A percentile compares a stretch with the other conserved stretches of the same genome.
Evolutionary conservation across 2,888 invertebrate genomes (phyloP).

Genomic region (Lutraria lutraria): DNA sequence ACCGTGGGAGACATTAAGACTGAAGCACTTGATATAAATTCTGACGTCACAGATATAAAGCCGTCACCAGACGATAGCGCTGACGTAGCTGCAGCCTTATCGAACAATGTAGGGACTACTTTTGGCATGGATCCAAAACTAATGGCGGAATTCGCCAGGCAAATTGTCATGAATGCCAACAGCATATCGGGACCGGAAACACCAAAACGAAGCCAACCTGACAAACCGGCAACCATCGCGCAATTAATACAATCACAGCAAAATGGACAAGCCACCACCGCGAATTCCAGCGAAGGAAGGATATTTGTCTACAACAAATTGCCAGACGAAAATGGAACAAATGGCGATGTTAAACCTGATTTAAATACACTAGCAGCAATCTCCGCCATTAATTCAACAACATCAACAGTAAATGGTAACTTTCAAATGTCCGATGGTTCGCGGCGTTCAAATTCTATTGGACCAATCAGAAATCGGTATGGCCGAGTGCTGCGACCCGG

Average conservation of each 20-base stretch:
- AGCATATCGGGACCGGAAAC: not conserved
- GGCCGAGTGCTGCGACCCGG: slow-evolving; percentile 67
- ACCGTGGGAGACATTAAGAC: not conserved
- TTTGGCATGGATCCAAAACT: slow-evolving; percentile 62
- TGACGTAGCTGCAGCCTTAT: not conserved
- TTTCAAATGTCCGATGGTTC: slow-evolving; percentile 23
- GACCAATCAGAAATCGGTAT: slow-evolving; percentile 62
- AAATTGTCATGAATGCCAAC: slow-evolving; percentile 65
- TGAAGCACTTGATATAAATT: not conserved
- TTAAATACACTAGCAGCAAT: slow-evolving; percentile 26
- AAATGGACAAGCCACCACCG: slow-evolving; percentile 36
- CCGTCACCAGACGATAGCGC: not conserved
- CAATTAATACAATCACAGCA: slow-evolving; percentile 66
- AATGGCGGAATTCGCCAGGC: slow-evolving; percentile 67
- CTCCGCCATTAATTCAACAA: not conserved
- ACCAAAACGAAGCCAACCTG: slow-evolving; percentile 38
- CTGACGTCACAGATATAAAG: not conserved
- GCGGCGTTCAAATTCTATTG: slow-evolving; percentile 26
- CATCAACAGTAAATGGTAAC: slow-evolving; percentile 10
- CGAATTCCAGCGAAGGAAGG: slow-evolving; percentile 59
- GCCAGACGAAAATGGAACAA: slow-evolving; percentile 33
- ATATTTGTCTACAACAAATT: slow-evolving; percentile 61
- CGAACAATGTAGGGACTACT: not conserved
- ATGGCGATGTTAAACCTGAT: slow-evolving; percentile 34
- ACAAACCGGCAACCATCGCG: slow-evolving; percentile 68